A percentile compares a stretch with the other conserved stretches of the same genome.
These are phyloP conservation scores for Orcinus orca DNA, from an alignment of 2,113 vertebrate genomes.

Conservation along the genomic window DNA sequence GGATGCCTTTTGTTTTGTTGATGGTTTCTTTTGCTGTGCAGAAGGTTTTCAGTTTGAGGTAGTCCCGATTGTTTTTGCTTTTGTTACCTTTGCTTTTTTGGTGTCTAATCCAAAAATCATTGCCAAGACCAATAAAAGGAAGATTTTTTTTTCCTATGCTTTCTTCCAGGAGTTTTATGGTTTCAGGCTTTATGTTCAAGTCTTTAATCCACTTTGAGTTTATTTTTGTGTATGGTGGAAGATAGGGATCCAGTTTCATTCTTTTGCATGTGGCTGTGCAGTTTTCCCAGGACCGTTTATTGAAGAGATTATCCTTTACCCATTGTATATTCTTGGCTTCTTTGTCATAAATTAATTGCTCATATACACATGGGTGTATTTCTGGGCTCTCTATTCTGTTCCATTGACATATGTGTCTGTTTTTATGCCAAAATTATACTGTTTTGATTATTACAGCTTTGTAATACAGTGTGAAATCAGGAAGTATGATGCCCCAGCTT, in stretches of 20 bases:
- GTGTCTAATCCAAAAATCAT: not conserved
- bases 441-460: not conserved
- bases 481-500: not conserved
- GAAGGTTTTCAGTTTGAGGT: not conserved
- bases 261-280: not conserved
- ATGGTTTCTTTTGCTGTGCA: not conserved
- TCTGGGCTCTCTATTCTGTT: not conserved
- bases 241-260: not conserved
- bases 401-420: not conserved
- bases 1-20: not conserved
- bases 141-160: not conserved
- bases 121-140: not conserved
- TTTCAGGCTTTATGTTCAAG: not conserved
- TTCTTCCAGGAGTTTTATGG: not conserved
- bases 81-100: not conserved
- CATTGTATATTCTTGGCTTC: not conserved
- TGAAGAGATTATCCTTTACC: not conserved
- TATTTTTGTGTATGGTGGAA: not conserved
- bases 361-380: not conserved
- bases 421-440: not conserved
- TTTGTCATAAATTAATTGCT: not conserved
- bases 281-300: not conserved
- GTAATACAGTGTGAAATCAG: not conserved
- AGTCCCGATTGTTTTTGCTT: not conserved
- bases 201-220: not conserved